A percentile compares a stretch with the other conserved stretches of the same genome.
Evolutionary conservation across 2,797 vertebrate species (phyloP).

Genomic region (Adrianichthys oophorus): DNA sequence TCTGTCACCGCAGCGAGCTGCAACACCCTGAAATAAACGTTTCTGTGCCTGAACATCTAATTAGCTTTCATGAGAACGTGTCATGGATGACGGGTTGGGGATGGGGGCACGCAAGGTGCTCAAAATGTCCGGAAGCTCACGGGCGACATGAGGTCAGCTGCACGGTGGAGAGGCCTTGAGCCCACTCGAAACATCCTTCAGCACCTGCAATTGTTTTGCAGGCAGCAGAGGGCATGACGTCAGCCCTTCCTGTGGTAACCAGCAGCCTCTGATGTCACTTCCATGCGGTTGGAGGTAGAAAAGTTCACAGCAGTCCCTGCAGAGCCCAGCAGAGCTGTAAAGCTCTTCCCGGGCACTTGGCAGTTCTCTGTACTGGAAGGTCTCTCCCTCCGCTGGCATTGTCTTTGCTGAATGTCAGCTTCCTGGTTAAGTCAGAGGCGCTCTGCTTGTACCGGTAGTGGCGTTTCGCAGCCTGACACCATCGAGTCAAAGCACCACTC

Average conservation of each 20-base stretch:
- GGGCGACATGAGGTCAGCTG: slow-evolving; percentile 25
- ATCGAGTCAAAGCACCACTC: slow-evolving; percentile 50
- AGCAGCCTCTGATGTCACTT: slow-evolving; percentile 62
- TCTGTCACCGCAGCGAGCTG: background rate
- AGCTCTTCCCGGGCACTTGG: slow-evolving; percentile 30
- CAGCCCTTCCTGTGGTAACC: slow-evolving; percentile 55
- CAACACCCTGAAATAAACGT: background rate
- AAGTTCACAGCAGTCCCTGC: slow-evolving; percentile 50
- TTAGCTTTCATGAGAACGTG: slow-evolving; percentile 1
- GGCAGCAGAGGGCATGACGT: slow-evolving; percentile 20
- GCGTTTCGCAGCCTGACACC: slow-evolving; percentile 38
- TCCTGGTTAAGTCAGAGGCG: slow-evolving; percentile 61
- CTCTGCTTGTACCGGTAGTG: slow-evolving; percentile 41
- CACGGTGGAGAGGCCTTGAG: slow-evolving; percentile 38
- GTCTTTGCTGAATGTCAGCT: slow-evolving; percentile 63
- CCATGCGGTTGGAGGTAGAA: slow-evolving; percentile 50
- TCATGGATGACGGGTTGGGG: background rate
- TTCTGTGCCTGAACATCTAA: background rate
- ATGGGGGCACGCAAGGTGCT: slow-evolving; percentile 4
- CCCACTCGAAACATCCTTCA: slow-evolving; percentile 58
- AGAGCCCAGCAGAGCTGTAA: slow-evolving; percentile 62
- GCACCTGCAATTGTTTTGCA: slow-evolving; percentile 61
- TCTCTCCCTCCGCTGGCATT: slow-evolving; percentile 64
- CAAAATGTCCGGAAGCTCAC: background rate
- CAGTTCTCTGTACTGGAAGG: slow-evolving; percentile 56